These are phyloP conservation scores for Lepidurus apus DNA, from an alignment of 1,140 invertebrate species.

Conservation along the genomic window DNA sequence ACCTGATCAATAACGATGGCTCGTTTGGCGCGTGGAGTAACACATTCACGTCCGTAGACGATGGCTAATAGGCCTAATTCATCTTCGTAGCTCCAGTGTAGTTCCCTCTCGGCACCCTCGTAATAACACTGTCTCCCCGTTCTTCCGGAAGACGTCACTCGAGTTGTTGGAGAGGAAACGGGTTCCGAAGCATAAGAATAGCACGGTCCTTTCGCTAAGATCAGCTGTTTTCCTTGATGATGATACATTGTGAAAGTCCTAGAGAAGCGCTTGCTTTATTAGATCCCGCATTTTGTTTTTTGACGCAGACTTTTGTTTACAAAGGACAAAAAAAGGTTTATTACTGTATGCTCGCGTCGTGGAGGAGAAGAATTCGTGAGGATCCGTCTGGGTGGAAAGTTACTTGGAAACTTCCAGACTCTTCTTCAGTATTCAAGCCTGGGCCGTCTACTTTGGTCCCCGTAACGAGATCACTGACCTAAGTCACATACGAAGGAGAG, in stretches of 20 bases:
- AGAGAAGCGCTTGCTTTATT: neutral
- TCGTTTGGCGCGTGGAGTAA: neutral
- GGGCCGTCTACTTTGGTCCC: constrained; percentile 8
- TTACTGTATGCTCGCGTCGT: constrained; percentile 18
- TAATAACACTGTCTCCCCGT: neutral
- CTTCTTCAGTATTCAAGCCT: neutral
- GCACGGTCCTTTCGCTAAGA: neutral
- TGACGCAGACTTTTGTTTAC: neutral
- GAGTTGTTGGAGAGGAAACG: neutral
- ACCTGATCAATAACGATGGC: neutral
- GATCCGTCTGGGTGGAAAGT: constrained; percentile 4
- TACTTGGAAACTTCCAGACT: neutral
- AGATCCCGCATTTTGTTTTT: neutral
- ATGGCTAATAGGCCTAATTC: constrained; percentile 12
- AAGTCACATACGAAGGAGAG: neutral
- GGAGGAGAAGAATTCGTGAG: neutral
- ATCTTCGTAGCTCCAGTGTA: neutral
- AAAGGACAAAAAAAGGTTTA: neutral
- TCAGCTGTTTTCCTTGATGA: neutral
- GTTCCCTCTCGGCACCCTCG: constrained; percentile 6
- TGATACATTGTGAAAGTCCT: constrained; percentile 10
- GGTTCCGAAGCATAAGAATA: neutral
- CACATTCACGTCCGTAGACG: neutral
- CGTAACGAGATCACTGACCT: neutral
- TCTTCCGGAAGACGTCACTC: constrained; percentile 14